phyloP scores from a whole-genome alignment of 2,113 vertebrate genomes.

The Haliaeetus leucogaster region DNA sequence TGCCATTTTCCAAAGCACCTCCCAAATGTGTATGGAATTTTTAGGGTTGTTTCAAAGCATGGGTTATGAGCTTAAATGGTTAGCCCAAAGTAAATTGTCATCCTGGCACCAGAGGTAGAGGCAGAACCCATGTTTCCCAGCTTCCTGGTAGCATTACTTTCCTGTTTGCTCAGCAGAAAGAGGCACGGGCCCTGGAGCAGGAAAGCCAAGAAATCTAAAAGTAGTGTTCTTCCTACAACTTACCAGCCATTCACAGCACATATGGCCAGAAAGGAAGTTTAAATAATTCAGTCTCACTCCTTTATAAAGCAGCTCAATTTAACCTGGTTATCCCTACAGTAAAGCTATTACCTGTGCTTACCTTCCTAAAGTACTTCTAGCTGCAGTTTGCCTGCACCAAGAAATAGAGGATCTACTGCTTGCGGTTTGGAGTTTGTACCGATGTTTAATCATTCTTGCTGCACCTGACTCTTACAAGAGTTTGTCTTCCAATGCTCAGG shows the following conservation, averaged over 20 bases:
- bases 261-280: conserved; percentile 25
- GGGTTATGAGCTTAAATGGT: not conserved
- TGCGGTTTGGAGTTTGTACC: not conserved
- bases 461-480: not conserved
- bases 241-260: conserved; percentile 18
- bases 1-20: not conserved
- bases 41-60: not conserved
- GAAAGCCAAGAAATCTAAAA: conserved; percentile 3
- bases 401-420: not conserved
- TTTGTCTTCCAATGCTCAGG: not conserved
- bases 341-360: not conserved
- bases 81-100: not conserved
- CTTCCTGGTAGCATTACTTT: not conserved
- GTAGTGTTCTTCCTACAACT: not conserved
- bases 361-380: not conserved
- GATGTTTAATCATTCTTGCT: not conserved
- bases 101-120: not conserved
- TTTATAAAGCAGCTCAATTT: not conserved
- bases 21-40: not conserved
- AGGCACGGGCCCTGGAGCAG: not conserved
- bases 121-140: not conserved
- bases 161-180: not conserved
- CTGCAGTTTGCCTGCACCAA: not conserved
- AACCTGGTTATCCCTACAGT: not conserved
- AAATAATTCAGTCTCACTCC: conserved; percentile 29